These are phyloP conservation scores for Micronycteris hirsuta DNA, from an alignment of 2,113 vertebrate genomes.

Conservation along the genomic window DNA sequence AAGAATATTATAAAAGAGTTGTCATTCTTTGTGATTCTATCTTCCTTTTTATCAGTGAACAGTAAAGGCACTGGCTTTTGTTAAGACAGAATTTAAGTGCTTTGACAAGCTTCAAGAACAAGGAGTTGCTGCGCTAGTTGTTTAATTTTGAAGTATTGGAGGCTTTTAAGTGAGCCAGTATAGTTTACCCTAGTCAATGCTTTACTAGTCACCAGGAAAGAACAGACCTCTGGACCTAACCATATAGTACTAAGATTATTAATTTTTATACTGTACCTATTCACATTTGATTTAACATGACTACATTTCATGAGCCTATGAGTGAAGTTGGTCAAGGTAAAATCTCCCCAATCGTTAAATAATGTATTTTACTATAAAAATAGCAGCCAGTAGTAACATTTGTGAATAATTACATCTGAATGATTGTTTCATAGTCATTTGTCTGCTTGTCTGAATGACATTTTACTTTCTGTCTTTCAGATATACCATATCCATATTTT, in stretches of 20 bases:
- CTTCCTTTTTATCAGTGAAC: not conserved
- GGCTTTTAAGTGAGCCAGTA: not conserved
- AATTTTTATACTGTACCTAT: not conserved
- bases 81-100: not conserved
- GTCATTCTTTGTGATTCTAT: not conserved
- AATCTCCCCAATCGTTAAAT: not conserved
- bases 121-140: accelerated
- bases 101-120: not conserved
- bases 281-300: not conserved
- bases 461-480: not conserved
- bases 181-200: not conserved
- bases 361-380: not conserved
- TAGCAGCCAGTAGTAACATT: not conserved
- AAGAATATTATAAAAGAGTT: not conserved
- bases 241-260: not conserved
- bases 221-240: not conserved
- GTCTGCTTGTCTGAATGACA: not conserved
- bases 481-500: not conserved
- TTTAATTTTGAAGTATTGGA: not conserved
- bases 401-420: not conserved
- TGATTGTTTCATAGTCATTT: not conserved
- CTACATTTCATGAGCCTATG: not conserved
- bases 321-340: not conserved
- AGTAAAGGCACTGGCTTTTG: not conserved
- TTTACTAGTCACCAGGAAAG: not conserved